Evolutionary conservation across 2,888 invertebrate species (phyloP).

Genomic region (Drosophila villosipedis): DNA sequence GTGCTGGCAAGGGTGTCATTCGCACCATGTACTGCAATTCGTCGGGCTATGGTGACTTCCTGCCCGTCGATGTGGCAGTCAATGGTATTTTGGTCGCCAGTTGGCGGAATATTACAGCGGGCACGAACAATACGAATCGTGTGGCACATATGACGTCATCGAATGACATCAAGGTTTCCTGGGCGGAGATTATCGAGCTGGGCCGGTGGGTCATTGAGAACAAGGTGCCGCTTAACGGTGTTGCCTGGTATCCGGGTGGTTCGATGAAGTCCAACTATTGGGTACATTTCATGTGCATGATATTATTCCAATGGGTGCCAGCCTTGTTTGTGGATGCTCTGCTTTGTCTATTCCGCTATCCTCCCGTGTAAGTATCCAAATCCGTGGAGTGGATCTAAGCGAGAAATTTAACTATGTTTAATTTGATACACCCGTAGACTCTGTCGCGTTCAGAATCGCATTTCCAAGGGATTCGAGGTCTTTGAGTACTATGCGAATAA

Average conservation of each 20-base stretch:
- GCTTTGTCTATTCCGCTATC: slow-evolving; percentile 92
- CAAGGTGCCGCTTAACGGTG: slow-evolving; percentile 93
- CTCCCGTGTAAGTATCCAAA: slow-evolving; percentile 90
- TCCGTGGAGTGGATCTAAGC: neutral
- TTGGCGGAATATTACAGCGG: slow-evolving; percentile 78
- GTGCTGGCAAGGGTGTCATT: slow-evolving; percentile 94
- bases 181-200: slow-evolving; percentile 94
- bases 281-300: slow-evolving; percentile 92
- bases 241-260: slow-evolving; percentile 94
- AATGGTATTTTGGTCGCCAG: slow-evolving; percentile 87
- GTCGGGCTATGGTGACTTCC: slow-evolving; percentile 91
- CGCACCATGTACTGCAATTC: slow-evolving; percentile 94
- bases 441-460: slow-evolving; percentile 92
- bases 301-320: slow-evolving; percentile 96
- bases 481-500: slow-evolving; percentile 97
- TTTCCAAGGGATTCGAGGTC: slow-evolving; percentile 94
- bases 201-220: slow-evolving; percentile 91
- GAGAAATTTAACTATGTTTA: neutral
- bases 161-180: slow-evolving; percentile 92
- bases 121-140: slow-evolving; percentile 78
- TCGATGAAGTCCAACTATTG: slow-evolving; percentile 93
- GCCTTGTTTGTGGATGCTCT: slow-evolving; percentile 93
- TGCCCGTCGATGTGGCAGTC: slow-evolving; percentile 93
- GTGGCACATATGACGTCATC: slow-evolving; percentile 92
- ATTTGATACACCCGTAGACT: slow-evolving; percentile 86